Base-by-base conservation (phyloP, 2,113 vertebrate genomes). In the Microcebus lehilahytsara region DNA sequence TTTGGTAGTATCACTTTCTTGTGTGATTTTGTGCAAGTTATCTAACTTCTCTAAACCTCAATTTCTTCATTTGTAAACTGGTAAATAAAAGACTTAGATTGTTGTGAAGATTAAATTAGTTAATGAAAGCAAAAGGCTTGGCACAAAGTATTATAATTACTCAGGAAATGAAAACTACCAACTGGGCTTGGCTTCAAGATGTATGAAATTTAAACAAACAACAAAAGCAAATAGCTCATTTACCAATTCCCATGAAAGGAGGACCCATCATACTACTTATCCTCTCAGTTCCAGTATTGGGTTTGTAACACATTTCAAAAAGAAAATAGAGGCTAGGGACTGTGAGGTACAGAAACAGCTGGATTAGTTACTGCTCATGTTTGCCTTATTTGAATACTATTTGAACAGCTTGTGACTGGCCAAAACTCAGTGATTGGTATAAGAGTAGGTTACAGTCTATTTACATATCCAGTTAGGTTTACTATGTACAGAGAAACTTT, bases 161-260 rank as follows among this genome's bases (percentile, higher is more conserved):
- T 88, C 56, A 96, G 85, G 74, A 96, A 90, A 77, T 25, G 23
- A 69, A 96, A 93, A 85, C 58, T 81, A 60, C 30, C 58, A 93
- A 40, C 11, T 46, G 14, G 62, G 4, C 6, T 77, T 91, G 71
- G 22, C 58, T 93, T 96, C 17, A 83, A 51, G 22, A 92, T 58
- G 5, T 64, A 6, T 77, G 69, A 96, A 84, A 69, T 75, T 75
- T 95, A 88, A 95, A 79, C 25, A 89, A 75, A 79, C 20, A 22
- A 74, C 32, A 71, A 40, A 84, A 53, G 6, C n/a, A 97, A 75
- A 30, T 88, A 88, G 20, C 13, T 95, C 53, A 92, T 72, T 75
- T 77, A 89, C 34, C 34, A 85, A 89, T 78, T 83, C 30, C 37
- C 27, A 60, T 60, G 72, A 69, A 87, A 96, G 46, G 62, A 85